Conservation (phyloP, 2,113 vertebrate species). For the Alligator mississippiensis region DNA sequence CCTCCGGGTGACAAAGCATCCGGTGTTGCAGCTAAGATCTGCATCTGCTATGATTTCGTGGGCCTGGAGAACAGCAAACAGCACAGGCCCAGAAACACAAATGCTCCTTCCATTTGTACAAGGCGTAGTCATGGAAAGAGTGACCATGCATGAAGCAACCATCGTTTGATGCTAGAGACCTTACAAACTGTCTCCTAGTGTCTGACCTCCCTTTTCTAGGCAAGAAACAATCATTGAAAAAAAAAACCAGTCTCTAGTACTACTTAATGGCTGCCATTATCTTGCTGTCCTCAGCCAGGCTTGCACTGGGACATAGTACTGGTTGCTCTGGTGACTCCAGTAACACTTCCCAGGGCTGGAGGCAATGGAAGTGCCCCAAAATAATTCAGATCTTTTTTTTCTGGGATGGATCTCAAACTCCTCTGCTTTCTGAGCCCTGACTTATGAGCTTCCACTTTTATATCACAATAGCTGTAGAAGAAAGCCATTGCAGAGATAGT, state of each 20-base stretch:
- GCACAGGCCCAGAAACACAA: neutral
- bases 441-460: no score
- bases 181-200: neutral
- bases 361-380: no score
- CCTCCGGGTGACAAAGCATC: neutral
- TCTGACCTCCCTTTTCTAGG: neutral
- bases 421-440: no score
- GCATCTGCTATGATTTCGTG: neutral
- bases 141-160: neutral
- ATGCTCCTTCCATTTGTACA: neutral
- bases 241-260: no score
- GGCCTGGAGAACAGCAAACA: neutral
- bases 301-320: neutral
- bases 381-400: no score
- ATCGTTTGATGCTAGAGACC: neutral
- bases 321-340: neutral
- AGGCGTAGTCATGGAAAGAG: rapidly evolving
- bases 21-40: neutral
- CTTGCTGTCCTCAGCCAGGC: neutral
- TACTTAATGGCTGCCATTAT: no score
- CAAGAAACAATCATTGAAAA: neutral
- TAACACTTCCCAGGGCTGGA: no score
- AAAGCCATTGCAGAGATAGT: no score
- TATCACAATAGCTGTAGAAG: no score
- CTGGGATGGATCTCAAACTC: no score